These are phyloP conservation scores for Brachymystax lenok DNA, from an alignment of 2,797 vertebrate species.

Conservation along the genomic window DNA sequence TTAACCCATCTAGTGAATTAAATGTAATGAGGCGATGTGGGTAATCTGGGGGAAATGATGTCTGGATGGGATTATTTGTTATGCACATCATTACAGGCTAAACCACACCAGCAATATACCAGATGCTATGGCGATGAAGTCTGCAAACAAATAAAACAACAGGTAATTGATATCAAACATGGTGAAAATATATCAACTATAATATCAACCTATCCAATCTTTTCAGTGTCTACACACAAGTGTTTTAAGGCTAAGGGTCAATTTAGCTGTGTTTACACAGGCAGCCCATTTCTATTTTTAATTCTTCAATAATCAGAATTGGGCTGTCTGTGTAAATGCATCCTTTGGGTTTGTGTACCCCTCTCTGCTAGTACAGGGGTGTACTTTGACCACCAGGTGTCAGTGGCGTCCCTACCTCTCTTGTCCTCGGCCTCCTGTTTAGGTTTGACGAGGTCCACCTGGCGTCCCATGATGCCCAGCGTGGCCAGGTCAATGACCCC, in stretches of 20 bases:
- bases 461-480: conserved; percentile 89
- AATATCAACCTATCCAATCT: not conserved
- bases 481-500: conserved; percentile 87
- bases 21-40: not conserved
- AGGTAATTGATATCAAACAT: not conserved
- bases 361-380: not conserved
- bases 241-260: not conserved
- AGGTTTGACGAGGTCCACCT: conserved; percentile 91
- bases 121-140: conserved; percentile 38
- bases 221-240: not conserved
- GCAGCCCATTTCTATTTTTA: too few relatives aligned
- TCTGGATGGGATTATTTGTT: not conserved
- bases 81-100: conserved; percentile 5
- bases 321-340: too few relatives aligned
- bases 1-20: conserved; percentile 3
- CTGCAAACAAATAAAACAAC: conserved; percentile 30
- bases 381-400: not conserved
- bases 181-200: not conserved
- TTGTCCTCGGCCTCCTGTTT: conserved; percentile 92
- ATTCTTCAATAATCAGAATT: too few relatives aligned
- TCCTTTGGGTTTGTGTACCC: not conserved
- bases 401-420: conserved; percentile 70
- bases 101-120: conserved; percentile 41
- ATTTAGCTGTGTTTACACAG: too few relatives aligned
- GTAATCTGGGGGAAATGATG: not conserved